Conservation (phyloP, 2,888 invertebrate genomes). For the Drosophila flavopinicola region DNA sequence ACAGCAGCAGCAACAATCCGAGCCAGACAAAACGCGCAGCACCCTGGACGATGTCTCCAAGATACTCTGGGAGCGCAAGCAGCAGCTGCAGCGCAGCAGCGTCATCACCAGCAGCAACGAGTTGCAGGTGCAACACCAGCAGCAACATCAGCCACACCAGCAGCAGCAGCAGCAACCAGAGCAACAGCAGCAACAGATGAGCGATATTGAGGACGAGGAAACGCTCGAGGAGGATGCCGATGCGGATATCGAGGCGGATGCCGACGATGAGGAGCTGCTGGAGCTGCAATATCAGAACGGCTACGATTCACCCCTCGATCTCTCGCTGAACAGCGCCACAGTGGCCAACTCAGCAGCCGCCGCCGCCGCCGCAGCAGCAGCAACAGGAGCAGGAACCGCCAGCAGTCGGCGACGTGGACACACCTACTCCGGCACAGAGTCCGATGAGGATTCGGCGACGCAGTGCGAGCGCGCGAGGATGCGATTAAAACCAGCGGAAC, state of each 20-base stretch:
- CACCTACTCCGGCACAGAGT: constrained; percentile 90
- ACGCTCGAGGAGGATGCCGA: constrained; percentile 62
- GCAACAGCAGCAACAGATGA: constrained; percentile 54
- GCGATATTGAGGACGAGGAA: constrained; percentile 70
- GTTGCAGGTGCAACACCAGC: constrained; percentile 42
- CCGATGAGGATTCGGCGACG: constrained; percentile 87
- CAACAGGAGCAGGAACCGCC: constrained; percentile 23
- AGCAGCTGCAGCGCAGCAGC: constrained; percentile 68
- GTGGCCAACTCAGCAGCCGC: too few relatives aligned
- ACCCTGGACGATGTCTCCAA: constrained; percentile 74
- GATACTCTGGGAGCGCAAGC: constrained; percentile 65
- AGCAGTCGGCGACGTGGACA: constrained; percentile 82
- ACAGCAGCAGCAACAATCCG: constrained; percentile 58
- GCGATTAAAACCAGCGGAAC: constrained; percentile 81
- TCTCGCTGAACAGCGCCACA: constrained; percentile 88
- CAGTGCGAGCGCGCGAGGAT: constrained; percentile 68
- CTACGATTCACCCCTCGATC: constrained; percentile 91
- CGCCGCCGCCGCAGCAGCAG: constrained; percentile 38
- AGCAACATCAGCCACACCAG: constrained; percentile 23
- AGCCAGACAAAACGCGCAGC: constrained; percentile 66
- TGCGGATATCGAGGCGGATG: constrained; percentile 75
- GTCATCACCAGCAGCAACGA: constrained; percentile 65
- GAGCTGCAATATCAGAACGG: constrained; percentile 82
- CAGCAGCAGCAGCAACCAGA: constrained; percentile 25
- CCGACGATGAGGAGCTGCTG: constrained; percentile 66